Base-by-base conservation (phyloP, 2,797 vertebrate species). In the Tokudaia muenninki region DNA sequence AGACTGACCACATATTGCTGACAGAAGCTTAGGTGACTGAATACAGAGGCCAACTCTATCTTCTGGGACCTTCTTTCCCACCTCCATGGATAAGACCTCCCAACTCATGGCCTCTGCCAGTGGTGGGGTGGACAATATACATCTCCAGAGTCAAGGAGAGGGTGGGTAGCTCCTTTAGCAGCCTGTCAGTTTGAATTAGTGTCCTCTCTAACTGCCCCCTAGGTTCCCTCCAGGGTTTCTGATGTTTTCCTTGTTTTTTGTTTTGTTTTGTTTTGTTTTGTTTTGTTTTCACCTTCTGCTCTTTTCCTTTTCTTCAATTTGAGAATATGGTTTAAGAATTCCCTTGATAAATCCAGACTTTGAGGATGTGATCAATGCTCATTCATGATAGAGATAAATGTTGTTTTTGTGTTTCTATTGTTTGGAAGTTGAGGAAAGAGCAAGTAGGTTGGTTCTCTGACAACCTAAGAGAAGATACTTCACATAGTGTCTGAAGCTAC, bases 221-320 rank as follows among this genome's bases (percentile, higher is more conserved):
- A 26, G 44, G 17, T 50, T 92, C 72, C 37, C 96, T 44, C 47
- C 19, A 61, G n/a, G 37, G 14, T n/a, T 70, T 50, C 63, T 50
- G 44, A 67, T 67, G 61, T 4, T 50, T 67, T 47, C 26, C 26
- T 44, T 83, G 26, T 41, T 22, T 22, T 37, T 59, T 19, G 19
- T 59, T 59, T 59, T 22, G 59, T 22, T 59, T 59, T 59, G 57
- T 24, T 61, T 61, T 61, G 59, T 61, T 59, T 61, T 61, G 59
- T 50, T 61, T 92, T 34, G 16, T 67, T 13, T 65, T 61, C 37
- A 80, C 26, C 70, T 13, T 92, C 61, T 59, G 31, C 4, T 57
- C 44, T 80, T 96, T 95, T 47, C 47, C n/a, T 84, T 92, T 91
- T 84, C 31, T 52, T 95, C 67, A 14, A 77, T 34, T 94, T 95